Conservation (phyloP, 2,797 vertebrate genomes). For the Micropoecilia bifurca region DNA sequence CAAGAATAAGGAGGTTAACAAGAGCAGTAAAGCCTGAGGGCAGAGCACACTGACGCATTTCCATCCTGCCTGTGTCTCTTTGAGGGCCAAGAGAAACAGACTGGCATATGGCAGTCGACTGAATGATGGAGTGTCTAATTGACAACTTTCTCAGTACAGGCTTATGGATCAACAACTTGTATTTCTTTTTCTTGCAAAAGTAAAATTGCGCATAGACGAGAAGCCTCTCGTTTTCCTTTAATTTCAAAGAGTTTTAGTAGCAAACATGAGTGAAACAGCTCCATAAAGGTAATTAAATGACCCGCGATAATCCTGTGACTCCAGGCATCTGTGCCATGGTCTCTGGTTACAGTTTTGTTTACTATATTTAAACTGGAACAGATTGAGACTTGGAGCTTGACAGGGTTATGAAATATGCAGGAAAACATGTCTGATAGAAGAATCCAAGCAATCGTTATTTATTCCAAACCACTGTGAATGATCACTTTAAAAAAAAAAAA, state of each 20-base stretch:
- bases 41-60: constrained; percentile 55
- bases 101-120: constrained; percentile 69
- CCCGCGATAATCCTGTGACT: constrained; percentile 2
- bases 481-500: background rate
- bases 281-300: constrained; percentile 20
- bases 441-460: constrained; percentile 4
- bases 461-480: constrained; percentile 7
- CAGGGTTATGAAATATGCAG: constrained; percentile 1
- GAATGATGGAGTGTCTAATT: constrained; percentile 61
- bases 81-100: constrained; percentile 76
- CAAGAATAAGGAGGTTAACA: constrained; percentile 46
- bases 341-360: constrained; percentile 11
- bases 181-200: constrained; percentile 1
- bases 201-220: constrained; percentile 17
- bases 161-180: constrained; percentile 11
- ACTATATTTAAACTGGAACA: constrained; percentile 6
- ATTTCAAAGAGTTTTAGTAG: constrained; percentile 13
- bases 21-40: constrained; percentile 51
- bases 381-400: background rate
- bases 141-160: constrained; percentile 49
- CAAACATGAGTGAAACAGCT: constrained; percentile 18
- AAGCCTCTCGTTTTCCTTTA: constrained; percentile 1
- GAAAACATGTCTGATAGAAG: background rate
- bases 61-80: constrained; percentile 52
- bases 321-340: constrained; percentile 12